Evolutionary conservation across 2,888 invertebrate species (phyloP), one percentile per base, ranked within the genome.

Genomic region (Cheilosia pagana): DNA sequence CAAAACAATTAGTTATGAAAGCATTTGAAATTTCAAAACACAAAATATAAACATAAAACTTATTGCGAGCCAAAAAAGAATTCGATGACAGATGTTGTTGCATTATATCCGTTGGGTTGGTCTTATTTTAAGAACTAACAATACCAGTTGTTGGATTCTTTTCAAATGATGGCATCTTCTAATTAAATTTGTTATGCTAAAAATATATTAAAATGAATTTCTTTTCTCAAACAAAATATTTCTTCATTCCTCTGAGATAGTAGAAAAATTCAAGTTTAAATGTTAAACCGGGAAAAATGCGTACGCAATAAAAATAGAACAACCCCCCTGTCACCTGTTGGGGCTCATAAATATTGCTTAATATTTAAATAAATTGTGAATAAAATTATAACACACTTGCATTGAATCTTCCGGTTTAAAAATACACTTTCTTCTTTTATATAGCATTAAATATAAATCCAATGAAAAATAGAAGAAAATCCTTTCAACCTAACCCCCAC

Each of bases 1-100:
- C 31, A 45, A 55, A 43, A 67, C 53, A 68, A 68, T 41, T 12
- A 68, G 21, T 43, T 67, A 43, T 43, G 28, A 70, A 70, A 23
- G 23, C 48, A 48, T 59, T 35, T 43, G 6, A 74, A 74, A 71
- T 71, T 71, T 60, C n/a, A 52, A 71, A 28, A 52, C 12, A 41
- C 35, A 25, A 31, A 12, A 7, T 14, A 4, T 12, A 43, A 28
- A 48, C 4, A 28, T 39, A 59, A 19, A 67, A 35, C n/a, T 48
- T 48, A 70, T 70, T 57, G 19, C 45, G 48, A 70, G 50, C 50
- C 50, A 50, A 50, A 50, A 50, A 70, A 48, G 7, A 70, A 59
- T 25, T 59, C 23, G 35, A 25, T 39, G 57, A 59, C 70, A 70
- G 14, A 70, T 59, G 70, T 7, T 39, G 8, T 70, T 70, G 45